Evolutionary conservation across 2,113 vertebrate genomes (phyloP).

Genomic region (Phrynocephalus versicolor): DNA sequence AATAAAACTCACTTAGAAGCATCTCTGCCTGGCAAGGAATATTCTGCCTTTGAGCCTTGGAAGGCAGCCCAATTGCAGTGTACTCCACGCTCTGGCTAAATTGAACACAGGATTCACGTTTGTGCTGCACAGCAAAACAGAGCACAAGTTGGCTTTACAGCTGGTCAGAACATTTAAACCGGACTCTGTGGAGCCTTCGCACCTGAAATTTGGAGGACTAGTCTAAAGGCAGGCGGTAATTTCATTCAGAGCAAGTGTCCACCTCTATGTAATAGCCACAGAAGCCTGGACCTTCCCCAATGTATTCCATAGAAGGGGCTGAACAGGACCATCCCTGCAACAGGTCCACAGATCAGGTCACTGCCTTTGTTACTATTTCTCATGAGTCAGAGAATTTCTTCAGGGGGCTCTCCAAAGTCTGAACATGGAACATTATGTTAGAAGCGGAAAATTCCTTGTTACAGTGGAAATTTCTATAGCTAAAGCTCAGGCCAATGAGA

Average conservation of each 20-base stretch:
- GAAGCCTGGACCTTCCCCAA: neutral
- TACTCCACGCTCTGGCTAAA: slow-evolving; percentile 29
- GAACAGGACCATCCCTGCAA: neutral
- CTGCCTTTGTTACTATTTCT: neutral
- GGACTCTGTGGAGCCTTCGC: slow-evolving; percentile 4
- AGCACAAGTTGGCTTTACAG: slow-evolving; percentile 32
- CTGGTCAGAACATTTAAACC: neutral
- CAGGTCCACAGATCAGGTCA: neutral
- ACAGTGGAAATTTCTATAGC: neutral
- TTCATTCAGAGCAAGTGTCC: neutral
- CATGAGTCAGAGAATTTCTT: neutral
- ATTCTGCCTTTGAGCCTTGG: slow-evolving; percentile 33
- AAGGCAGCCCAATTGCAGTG: slow-evolving; percentile 38
- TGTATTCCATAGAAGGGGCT: neutral
- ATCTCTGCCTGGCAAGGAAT: slow-evolving; percentile 35
- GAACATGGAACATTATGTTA: neutral
- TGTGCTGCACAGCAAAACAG: slow-evolving; percentile 4
- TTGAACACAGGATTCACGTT: slow-evolving; percentile 18
- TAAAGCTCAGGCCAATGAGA: neutral
- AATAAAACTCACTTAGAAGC: slow-evolving; percentile 39
- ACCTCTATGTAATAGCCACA: neutral
- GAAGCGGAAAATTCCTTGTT: neutral
- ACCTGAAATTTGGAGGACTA: neutral
- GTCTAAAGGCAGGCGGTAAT: neutral
- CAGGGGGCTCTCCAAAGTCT: neutral